These are phyloP conservation scores for Botia kubotai DNA, from an alignment of 2,797 vertebrate species.

Conservation along the genomic window DNA sequence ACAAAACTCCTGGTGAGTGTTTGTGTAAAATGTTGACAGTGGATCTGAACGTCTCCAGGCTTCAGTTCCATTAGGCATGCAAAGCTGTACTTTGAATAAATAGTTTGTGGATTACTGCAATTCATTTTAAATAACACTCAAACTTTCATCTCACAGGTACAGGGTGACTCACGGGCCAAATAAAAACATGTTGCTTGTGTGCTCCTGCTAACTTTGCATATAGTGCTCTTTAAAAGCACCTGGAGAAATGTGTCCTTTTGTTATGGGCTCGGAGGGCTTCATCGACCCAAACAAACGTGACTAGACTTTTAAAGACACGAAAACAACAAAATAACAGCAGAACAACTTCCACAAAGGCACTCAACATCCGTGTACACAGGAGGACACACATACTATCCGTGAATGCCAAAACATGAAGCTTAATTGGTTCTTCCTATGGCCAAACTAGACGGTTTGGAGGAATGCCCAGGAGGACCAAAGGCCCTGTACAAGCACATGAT, in stretches of 20 bases:
- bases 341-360: constrained; percentile 12
- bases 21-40: constrained; percentile 12
- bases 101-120: constrained; percentile 2
- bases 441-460: neutral
- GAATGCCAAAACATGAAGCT: neutral
- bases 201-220: neutral
- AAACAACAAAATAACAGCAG: neutral
- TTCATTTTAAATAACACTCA: constrained; percentile 7
- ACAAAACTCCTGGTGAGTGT: neutral
- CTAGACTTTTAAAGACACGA: neutral
- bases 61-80: neutral
- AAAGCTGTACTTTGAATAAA: constrained; percentile 24
- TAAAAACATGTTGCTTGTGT: neutral
- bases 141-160: neutral
- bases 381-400: neutral
- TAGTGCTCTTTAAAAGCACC: neutral
- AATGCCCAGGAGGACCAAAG: neutral
- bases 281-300: constrained; percentile 6
- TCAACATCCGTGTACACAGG: neutral
- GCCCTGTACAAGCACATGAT: neutral
- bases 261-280: neutral
- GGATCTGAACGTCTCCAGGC: constrained; percentile 1
- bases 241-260: neutral
- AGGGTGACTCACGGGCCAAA: neutral
- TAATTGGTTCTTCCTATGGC: neutral